These are phyloP conservation scores for Cyprinella venusta DNA, from an alignment of 2,797 vertebrate species.

Conservation along the genomic window DNA sequence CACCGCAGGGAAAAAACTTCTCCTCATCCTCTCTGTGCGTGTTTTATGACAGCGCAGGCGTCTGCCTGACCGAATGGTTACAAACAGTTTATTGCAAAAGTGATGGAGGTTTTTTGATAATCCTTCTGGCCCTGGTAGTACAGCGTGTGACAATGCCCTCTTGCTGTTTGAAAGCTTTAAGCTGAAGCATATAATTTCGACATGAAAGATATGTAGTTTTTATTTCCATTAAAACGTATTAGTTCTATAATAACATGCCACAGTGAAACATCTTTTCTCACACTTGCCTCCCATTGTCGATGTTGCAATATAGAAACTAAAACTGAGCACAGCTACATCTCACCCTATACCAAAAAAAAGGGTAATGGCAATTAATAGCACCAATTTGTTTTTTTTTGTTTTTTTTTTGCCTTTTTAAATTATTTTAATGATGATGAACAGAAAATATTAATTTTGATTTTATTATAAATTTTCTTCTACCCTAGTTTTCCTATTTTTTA, in stretches of 20 bases:
- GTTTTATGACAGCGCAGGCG: no score
- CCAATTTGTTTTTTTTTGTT: not conserved
- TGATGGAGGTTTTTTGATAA: no score
- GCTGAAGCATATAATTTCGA: not conserved
- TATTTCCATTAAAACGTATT: not conserved
- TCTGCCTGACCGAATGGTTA: no score
- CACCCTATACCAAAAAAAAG: no score
- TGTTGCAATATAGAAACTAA: no score
- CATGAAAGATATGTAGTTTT: not conserved
- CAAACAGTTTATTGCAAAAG: no score
- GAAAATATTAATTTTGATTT: not conserved
- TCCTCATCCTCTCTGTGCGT: no score
- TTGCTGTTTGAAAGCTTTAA: not conserved
- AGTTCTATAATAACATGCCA: not conserved
- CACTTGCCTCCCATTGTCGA: not conserved
- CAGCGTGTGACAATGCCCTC: no score
- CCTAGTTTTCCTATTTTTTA: not conserved
- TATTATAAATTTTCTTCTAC: not conserved
- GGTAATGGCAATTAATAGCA: not conserved
- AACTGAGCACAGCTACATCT: not conserved
- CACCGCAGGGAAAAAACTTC: no score
- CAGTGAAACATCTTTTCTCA: not conserved
- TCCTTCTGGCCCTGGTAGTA: no score
- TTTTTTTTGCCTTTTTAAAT: not conserved
- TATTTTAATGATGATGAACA: not conserved